Conservation (phyloP, 2,888 invertebrate genomes). For the Stegana nigrithorax region DNA sequence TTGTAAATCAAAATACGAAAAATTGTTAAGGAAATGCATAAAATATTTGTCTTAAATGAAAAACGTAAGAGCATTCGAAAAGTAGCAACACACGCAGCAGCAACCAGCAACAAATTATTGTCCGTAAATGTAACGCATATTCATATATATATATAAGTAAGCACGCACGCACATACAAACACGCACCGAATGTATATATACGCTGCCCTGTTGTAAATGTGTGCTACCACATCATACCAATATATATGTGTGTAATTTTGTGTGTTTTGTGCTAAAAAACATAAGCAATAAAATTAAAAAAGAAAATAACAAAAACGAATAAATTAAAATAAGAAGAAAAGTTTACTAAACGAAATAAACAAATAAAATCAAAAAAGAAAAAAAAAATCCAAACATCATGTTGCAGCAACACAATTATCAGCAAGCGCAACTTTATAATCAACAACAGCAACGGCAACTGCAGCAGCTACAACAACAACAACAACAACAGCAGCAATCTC, state of each 20-base stretch:
- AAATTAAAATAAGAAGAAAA: neutral
- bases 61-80: conserved; percentile 4
- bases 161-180: neutral
- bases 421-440: conserved; percentile 1
- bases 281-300: neutral
- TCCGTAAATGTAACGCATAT: neutral
- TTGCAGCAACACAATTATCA: conserved; percentile 11
- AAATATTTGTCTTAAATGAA: conserved; percentile 4
- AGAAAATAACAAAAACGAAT: neutral
- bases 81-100: conserved; percentile 11
- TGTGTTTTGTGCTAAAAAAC: conserved; percentile 17
- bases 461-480: neutral
- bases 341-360: neutral
- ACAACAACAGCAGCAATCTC: neutral
- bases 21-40: conserved; percentile 8
- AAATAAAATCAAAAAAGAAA: neutral
- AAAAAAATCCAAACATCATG: conserved; percentile 10
- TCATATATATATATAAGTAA: neutral
- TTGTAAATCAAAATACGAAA: conserved; percentile 5
- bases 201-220: neutral
- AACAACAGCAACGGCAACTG: neutral
- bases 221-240: neutral
- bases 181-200: conserved; percentile 16
- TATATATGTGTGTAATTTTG: conserved; percentile 10
- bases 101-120: neutral